phyloP scores from a whole-genome alignment of 2,888 invertebrate species.

The Spodoptera picta region DNA sequence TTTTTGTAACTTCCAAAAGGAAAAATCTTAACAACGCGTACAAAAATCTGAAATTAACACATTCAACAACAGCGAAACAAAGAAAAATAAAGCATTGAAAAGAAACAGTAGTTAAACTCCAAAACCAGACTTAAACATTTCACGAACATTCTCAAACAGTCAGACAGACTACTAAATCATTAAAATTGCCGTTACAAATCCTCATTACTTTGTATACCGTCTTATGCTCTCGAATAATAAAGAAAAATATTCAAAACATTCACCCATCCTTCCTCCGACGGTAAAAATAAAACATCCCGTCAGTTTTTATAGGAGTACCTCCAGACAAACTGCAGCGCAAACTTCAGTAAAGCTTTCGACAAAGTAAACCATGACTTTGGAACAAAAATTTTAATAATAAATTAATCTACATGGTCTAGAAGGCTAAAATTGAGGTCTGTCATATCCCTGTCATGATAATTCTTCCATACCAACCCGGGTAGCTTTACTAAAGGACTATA shows the following conservation, averaged over 20 bases:
- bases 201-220: conserved; percentile 62
- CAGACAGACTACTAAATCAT: conserved; percentile 62
- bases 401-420: conserved; percentile 32
- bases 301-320: conserved; percentile 24
- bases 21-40: not conserved
- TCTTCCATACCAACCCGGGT: conserved; percentile 37
- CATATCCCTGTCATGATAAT: conserved; percentile 59
- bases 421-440: conserved; percentile 36
- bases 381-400: conserved; percentile 24
- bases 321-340: conserved; percentile 13
- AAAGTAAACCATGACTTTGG: conserved; percentile 15
- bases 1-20: not conserved
- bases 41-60: conserved; percentile 11
- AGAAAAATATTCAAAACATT: conserved; percentile 60
- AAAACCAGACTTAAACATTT: conserved; percentile 38
- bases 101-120: conserved; percentile 23
- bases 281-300: conserved; percentile 33
- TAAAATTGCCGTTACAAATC: conserved; percentile 70
- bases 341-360: conserved; percentile 24
- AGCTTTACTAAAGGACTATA: conserved; percentile 68
- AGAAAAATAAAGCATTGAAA: conserved; percentile 35
- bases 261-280: conserved; percentile 39
- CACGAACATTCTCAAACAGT: conserved; percentile 40
- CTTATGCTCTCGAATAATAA: conserved; percentile 60
- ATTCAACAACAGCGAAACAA: conserved; percentile 26